Base-by-base conservation (phyloP, 2,888 invertebrate genomes). In the Cryptus armator region DNA sequence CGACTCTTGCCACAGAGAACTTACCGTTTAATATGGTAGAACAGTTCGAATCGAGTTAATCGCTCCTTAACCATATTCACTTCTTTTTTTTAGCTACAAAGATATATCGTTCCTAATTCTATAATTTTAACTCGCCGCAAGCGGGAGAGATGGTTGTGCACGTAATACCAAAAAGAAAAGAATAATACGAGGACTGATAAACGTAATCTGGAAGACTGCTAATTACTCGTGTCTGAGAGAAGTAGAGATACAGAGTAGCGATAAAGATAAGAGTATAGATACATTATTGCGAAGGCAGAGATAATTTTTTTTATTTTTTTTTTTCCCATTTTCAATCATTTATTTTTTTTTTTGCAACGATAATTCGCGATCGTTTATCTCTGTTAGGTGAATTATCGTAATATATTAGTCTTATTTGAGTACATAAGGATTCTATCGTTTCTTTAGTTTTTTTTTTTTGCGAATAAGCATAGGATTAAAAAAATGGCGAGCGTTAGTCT, bases 1-100 rank as follows among this genome's bases (percentile, higher is more conserved):
- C 89, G 86, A 87, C 53, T 89, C 32, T 87, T 89, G n/a, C 86
- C 88, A 37, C 72, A 86, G 16, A 84, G 75, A 77, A 82, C 71
- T 64, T 86, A 79, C 67, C 89, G 88, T 74, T 89, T 89, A 74
- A 67, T 87, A n/a, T 71, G 83, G 74, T 90, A 87, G 16, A 59
- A 43, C 10, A 56, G 5, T 24, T 24, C 12, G 16, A 16, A 51
- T 67, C 24, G 53, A 43, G 32, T 64, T 19, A 48, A 62, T 56
- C 48, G 29, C 29, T 64, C 43, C 12, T 29, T 12, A 7, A 32
- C 10, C 10, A 32, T 29, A 29, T 29, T 14, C 10, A 10, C 9
- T 10, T 12, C 19, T 43, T 37, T 19, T 32, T 48, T 29, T 32
- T 32, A 32, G 16, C 44, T 37, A 10, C 12, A 75, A 48, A 75